Conservation (phyloP, 1,140 invertebrate genomes). For the Drosophila ercepeae region DNA sequence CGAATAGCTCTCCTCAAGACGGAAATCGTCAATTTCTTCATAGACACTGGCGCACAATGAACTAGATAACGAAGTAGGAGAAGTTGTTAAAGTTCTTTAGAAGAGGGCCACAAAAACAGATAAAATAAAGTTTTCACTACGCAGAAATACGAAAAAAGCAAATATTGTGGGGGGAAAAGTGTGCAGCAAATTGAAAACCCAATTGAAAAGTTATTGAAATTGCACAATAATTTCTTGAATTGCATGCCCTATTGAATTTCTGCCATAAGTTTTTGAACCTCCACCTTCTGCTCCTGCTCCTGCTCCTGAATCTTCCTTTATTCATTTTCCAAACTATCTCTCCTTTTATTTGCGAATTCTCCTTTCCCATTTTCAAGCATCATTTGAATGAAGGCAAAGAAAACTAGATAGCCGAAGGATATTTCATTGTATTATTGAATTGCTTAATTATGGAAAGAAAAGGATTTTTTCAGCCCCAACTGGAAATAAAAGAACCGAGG, state of each 20-base stretch:
- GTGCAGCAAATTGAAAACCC: conserved; percentile 80
- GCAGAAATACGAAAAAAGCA: conserved; percentile 12
- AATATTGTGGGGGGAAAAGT: conserved; percentile 53
- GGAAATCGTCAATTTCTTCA: conserved; percentile 63
- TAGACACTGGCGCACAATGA: conserved; percentile 20
- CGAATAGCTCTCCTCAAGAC: conserved; percentile 22
- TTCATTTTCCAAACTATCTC: conserved; percentile 22
- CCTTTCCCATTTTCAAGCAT: conserved; percentile 34
- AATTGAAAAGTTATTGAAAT: conserved; percentile 82
- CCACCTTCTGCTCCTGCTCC: neutral
- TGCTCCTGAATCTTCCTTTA: neutral
- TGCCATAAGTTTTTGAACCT: conserved; percentile 56
- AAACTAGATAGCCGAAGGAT: conserved; percentile 35
- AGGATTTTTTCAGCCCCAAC: conserved; percentile 12
- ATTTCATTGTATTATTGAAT: conserved; percentile 45
- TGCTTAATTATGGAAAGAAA: conserved; percentile 38
- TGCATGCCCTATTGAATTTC: conserved; percentile 81
- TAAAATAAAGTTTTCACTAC: conserved; percentile 59
- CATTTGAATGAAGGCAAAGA: conserved; percentile 40
- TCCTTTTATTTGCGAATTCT: conserved; percentile 3
- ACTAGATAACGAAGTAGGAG: conserved; percentile 34
- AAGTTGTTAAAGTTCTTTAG: conserved; percentile 69
- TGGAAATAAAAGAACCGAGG: neutral
- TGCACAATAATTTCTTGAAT: conserved; percentile 81
- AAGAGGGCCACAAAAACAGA: conserved; percentile 43